Percentiles rank a stretch among this genome's conserved stretches.
These are phyloP conservation scores for Alexandromys oeconomus DNA, from an alignment of 2,797 vertebrate genomes.

Conservation along the genomic window DNA sequence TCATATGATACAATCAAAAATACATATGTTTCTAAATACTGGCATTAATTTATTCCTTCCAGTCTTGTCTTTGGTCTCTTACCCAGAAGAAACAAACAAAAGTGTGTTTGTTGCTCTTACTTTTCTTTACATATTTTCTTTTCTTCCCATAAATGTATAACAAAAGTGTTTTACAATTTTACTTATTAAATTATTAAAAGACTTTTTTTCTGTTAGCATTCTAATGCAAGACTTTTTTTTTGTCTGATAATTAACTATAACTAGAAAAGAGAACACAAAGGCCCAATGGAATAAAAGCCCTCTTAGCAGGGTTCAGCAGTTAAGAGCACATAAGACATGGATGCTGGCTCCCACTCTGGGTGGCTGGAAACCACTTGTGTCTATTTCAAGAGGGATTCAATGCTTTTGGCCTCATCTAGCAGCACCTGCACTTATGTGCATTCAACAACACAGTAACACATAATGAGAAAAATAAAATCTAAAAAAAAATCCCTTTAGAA, in stretches of 20 bases:
- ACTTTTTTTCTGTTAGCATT: constrained; percentile 19
- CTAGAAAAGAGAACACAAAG: constrained; percentile 51
- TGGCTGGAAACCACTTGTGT: background rate
- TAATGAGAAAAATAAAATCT: background rate
- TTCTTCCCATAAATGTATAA: background rate
- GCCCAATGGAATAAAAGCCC: background rate
- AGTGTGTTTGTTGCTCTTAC: background rate
- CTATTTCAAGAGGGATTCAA: background rate
- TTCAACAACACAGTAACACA: background rate
- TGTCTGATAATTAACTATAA: constrained; percentile 53
- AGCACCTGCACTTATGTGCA: background rate
- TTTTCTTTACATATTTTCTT: constrained; percentile 3
- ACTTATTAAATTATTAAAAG: constrained; percentile 32
- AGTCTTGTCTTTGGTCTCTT: background rate
- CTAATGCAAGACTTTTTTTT: background rate
- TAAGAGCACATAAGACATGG: background rate
- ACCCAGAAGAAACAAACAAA: background rate
- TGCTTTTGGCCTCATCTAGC: background rate
- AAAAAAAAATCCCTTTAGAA: background rate
- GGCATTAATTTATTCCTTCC: background rate
- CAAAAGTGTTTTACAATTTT: background rate
- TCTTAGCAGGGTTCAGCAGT: background rate
- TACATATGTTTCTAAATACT: background rate
- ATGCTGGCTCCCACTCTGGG: background rate
- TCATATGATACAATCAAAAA: background rate